Evolutionary conservation across 2,888 invertebrate genomes (phyloP).

Genomic region (Drymonia ruficornis): DNA sequence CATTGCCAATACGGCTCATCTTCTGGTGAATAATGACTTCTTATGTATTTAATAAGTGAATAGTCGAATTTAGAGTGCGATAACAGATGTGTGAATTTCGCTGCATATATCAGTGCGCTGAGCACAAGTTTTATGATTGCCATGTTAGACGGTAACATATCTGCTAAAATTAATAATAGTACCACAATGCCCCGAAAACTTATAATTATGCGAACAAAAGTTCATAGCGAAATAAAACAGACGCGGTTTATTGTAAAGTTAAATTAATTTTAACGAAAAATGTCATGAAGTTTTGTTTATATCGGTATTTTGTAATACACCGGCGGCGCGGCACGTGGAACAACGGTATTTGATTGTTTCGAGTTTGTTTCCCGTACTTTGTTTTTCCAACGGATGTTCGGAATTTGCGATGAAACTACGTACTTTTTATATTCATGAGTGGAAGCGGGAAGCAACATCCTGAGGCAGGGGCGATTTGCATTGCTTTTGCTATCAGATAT

Average conservation of each 20-base stretch:
- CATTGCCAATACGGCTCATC: too few species aligned
- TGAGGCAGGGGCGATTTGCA: neutral
- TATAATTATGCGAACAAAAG: slow-evolving; percentile 8
- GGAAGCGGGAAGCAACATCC: neutral
- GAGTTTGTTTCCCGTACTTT: slow-evolving; percentile 7
- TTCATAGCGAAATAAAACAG: neutral
- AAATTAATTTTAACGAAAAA: slow-evolving; percentile 19
- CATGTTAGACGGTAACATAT: too few species aligned
- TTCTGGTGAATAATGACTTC: too few species aligned
- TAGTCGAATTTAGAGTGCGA: too few species aligned
- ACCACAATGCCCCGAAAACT: too few species aligned
- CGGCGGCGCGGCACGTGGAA: neutral
- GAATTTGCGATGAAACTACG: neutral
- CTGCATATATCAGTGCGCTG: too few species aligned
- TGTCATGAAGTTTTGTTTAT: slow-evolving; percentile 9
- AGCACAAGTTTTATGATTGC: too few species aligned
- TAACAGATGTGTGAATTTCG: too few species aligned
- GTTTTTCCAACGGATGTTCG: slow-evolving; percentile 2
- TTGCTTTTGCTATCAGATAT: neutral
- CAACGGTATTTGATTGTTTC: slow-evolving; percentile 4
- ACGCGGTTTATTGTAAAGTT: slow-evolving; percentile 18
- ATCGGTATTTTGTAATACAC: slow-evolving; percentile 8
- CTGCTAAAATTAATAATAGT: too few species aligned
- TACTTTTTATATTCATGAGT: neutral
- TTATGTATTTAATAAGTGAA: too few species aligned